Evolutionary conservation across 2,888 invertebrate genomes (phyloP).

Genomic region (Rotaria macrura): DNA sequence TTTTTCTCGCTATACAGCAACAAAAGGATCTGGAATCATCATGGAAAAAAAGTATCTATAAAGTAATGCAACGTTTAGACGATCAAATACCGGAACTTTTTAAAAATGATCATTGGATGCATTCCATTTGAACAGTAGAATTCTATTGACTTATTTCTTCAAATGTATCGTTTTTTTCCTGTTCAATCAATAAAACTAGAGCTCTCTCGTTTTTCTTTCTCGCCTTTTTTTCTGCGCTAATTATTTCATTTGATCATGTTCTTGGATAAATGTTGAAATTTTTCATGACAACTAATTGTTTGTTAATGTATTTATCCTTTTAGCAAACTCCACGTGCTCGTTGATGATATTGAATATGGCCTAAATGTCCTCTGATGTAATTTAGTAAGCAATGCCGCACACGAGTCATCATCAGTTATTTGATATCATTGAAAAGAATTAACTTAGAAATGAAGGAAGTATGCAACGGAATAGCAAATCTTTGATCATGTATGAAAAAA

Average conservation of each 20-base stretch:
- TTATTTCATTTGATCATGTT: conserved; percentile 3
- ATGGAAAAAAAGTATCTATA: conserved; percentile 99
- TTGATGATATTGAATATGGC: no score
- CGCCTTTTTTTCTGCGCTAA: background rate
- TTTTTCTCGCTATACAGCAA: conserved; percentile 91
- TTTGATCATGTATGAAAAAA: no score
- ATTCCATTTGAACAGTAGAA: conserved; percentile 23
- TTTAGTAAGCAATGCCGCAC: no score
- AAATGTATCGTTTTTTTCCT: background rate
- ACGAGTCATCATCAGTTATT: no score
- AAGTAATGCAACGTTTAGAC: conserved; percentile 95
- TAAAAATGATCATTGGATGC: conserved; percentile 54
- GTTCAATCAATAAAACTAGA: background rate
- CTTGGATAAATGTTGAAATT: background rate
- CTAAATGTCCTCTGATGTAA: no score
- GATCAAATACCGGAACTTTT: conserved; percentile 98
- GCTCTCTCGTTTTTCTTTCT: background rate
- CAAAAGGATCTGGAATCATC: conserved; percentile 92
- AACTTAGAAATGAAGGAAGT: no score
- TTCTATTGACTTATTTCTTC: background rate
- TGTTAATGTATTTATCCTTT: background rate
- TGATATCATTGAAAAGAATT: no score
- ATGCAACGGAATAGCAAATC: no score
- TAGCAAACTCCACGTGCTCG: no score
- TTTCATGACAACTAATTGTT: conserved; percentile 10